phyloP scores from a whole-genome alignment of 2,888 invertebrate species.

The Lasioglossum zephyrum region DNA sequence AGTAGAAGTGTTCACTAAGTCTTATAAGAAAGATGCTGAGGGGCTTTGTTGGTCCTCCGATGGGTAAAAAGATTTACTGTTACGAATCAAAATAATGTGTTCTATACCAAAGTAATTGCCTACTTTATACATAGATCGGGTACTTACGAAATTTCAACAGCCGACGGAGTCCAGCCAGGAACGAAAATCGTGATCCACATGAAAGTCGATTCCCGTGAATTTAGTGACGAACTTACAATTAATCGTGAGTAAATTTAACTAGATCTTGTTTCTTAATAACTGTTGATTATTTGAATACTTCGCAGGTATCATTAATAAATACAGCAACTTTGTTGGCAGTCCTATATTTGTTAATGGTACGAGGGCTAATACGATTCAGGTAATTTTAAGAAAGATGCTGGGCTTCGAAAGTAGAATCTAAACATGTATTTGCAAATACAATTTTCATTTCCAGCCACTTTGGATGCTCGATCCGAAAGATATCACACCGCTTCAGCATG shows the following conservation, averaged over 20 bases:
- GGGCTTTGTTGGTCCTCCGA: conserved; percentile 96
- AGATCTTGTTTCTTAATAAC: not conserved
- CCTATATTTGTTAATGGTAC: conserved; percentile 96
- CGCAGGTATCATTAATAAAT: conserved; percentile 93
- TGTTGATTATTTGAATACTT: conserved; percentile 16
- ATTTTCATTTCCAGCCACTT: conserved; percentile 87
- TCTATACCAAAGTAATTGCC: not conserved
- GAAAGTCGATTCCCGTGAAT: conserved; percentile 95
- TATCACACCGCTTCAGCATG: conserved; percentile 93
- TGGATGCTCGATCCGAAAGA: conserved; percentile 97
- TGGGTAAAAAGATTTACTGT: conserved; percentile 87
- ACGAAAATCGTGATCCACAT: conserved; percentile 97
- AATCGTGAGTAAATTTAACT: conserved; percentile 85
- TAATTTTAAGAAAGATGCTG: conserved; percentile 70
- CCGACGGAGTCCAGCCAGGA: conserved; percentile 93
- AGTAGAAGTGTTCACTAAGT: conserved; percentile 95
- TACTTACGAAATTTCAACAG: conserved; percentile 94
- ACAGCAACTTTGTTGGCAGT: conserved; percentile 98
- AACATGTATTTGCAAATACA: not conserved
- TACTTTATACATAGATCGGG: conserved; percentile 87
- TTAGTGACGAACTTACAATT: conserved; percentile 93
- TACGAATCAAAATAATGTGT: not conserved
- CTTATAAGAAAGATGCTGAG: conserved; percentile 87
- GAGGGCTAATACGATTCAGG: conserved; percentile 94
- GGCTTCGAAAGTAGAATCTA: not conserved